Evolutionary conservation across 2,888 invertebrate species (phyloP), one percentile per base, ranked within the genome.

Genomic region (Xylocampa areola): DNA sequence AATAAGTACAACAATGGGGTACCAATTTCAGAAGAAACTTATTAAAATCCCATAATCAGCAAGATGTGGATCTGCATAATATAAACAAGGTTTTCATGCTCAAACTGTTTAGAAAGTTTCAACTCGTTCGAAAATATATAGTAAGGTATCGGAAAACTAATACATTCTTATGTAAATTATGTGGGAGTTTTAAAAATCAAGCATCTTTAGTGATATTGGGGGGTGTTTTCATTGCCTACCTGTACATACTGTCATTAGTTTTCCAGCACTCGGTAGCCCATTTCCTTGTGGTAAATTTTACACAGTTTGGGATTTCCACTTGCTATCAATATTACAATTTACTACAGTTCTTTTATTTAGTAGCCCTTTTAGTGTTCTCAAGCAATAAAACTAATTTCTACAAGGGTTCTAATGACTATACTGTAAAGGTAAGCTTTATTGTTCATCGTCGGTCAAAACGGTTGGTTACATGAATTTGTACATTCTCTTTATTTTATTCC

Each of bases 191-290:
- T 8, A n/a, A 40, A 13, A 35, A 33, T 35, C 50, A 49, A 35
- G 27, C 33, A 40, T 19, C 29, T 32, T 6, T 50, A 17, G 13
- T 49, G 23, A 13, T 68, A 27, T 40, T 52, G 16, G 44, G 51
- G 23, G 68, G 63, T 25, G 30, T 36, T 49, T 51, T 47, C 17
- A 29, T 67, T 37, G 32, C 58, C 2, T 63, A 52, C 17, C 1
- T 52, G 35, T 68, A 52, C 17, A 41, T 47, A 8, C 39, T 51
- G 7, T 54, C 47, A 3, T 11, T 41, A 36, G 36, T 54, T 33
- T 54, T 54, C 4, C 51, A 51, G 21, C 43, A 51, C 36, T 35
- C 47, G 0, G 19, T 47, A 23, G 54, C 47, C 5, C 47, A 47
- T 36, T 51, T 35, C 13, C 7, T 65, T 8, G 29, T 41, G 3